Evolutionary conservation across 2,888 invertebrate species (phyloP), one percentile per base, ranked within the genome.

Genomic region (Nephrotoma appendiculata): DNA sequence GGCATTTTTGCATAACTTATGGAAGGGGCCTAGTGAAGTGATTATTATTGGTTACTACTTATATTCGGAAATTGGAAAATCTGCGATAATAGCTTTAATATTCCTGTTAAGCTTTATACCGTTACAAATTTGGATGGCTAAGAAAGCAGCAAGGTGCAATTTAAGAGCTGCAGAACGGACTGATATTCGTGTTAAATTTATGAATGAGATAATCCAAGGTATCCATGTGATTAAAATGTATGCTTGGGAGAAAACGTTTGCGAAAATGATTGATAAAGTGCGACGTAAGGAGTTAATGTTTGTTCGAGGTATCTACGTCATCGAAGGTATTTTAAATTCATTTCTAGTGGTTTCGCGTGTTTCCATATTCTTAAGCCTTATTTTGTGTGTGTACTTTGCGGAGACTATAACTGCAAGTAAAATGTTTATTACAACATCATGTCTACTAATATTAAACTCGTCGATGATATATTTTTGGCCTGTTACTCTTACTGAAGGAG

Each of bases 1-100:
- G 90, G 96, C 96, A 12, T 94, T 97, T 87, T 92, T 98, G 5
- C 98, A 98, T 91, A 98, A 96, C 90, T 92, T 98, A 42, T 98
- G 98, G 97, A 95, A 98, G 87, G 98, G 97, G 0, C 97, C 98
- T 0, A 90, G 97, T 19, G 96, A 92, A 87, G 90, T 91, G 0
- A 31, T 92, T 0, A 86, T 92, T 2, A 90, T 92, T 83, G 91
- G 92, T 0, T 93, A 91, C 87, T 93, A 95, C n/a, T 92, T 94
- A 89, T 94, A 93, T 89, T 89, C 89, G 4, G 91, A 93, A 89
- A 95, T 96, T 88, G 94, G 94, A 87, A 92, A 94, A 89, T 94
- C 95, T 0, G 94, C 95, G 0, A 91, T 95, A 43, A 94, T 96
- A 83, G 96, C 96, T 0, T 95, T 96, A 2, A 93, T 93, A 0